A percentile compares a stretch with the other conserved stretches of the same genome.
Evolutionary conservation across 2,888 invertebrate species (phyloP).

Genomic region (Agrypnus murinus): DNA sequence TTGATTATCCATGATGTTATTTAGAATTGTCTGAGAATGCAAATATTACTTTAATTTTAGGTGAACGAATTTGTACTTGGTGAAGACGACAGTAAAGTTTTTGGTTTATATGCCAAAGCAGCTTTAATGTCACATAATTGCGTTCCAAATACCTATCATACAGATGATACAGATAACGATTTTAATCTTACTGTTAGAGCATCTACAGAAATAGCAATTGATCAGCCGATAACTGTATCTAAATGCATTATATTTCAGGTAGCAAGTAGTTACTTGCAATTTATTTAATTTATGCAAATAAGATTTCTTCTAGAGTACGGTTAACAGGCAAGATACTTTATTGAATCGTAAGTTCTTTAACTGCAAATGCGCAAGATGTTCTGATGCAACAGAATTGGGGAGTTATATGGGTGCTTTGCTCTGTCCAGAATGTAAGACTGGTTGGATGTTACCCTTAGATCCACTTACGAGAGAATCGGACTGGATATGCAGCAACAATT

Average conservation of each 20-base stretch:
- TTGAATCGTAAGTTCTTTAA: slow-evolving; percentile 87
- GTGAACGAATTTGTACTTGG: slow-evolving; percentile 83
- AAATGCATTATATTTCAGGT: slow-evolving; percentile 83
- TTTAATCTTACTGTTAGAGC: slow-evolving; percentile 78
- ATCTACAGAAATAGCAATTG: slow-evolving; percentile 74
- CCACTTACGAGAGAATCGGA: slow-evolving; percentile 75
- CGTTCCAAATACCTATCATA: slow-evolving; percentile 82
- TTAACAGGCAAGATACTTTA: slow-evolving; percentile 84
- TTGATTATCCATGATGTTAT: too few species aligned
- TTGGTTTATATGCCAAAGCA: slow-evolving; percentile 82
- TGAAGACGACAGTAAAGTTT: slow-evolving; percentile 77
- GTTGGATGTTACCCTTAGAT: slow-evolving; percentile 77
- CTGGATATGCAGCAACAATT: slow-evolving; percentile 75
- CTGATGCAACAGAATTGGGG: slow-evolving; percentile 85
- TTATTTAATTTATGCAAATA: background rate
- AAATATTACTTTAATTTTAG: too few species aligned
- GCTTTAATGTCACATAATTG: slow-evolving; percentile 85
- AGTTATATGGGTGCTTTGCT: slow-evolving; percentile 83
- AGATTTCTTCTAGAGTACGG: slow-evolving; percentile 75
- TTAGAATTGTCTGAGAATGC: too few species aligned
- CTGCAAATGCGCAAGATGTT: slow-evolving; percentile 83
- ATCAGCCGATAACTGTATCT: slow-evolving; percentile 78
- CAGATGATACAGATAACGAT: slow-evolving; percentile 77
- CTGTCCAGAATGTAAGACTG: slow-evolving; percentile 80
- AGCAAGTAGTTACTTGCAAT: too few species aligned